A percentile compares a stretch with the other conserved stretches of the same genome.
These are phyloP conservation scores for Petrocephalus schoutedeni DNA, from an alignment of 2,797 vertebrate species.

Conservation along the genomic window DNA sequence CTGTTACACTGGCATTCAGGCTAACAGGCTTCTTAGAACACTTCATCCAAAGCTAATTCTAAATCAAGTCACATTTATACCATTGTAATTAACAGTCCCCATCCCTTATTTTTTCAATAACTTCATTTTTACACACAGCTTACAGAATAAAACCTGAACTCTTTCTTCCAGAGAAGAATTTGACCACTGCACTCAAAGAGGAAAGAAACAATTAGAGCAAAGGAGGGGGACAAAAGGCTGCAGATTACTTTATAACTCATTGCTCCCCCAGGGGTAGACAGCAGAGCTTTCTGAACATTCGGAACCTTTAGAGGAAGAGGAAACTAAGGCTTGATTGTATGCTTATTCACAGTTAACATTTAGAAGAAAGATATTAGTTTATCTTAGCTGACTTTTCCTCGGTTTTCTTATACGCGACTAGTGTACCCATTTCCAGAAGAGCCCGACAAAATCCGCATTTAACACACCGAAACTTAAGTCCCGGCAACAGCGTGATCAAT, in stretches of 20 bases:
- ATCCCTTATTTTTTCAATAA: constrained; percentile 21
- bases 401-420: neutral
- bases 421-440: neutral
- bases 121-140: constrained; percentile 41
- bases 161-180: constrained; percentile 43
- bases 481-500: neutral
- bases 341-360: constrained; percentile 42
- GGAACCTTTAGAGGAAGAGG: constrained; percentile 48
- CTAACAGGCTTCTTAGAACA: neutral
- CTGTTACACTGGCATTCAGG: neutral
- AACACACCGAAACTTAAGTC: neutral
- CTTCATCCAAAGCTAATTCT: neutral
- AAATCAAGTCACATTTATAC: neutral
- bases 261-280: constrained; percentile 35
- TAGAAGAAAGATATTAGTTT: constrained; percentile 20
- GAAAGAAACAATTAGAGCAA: constrained; percentile 50
- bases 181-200: constrained; percentile 49
- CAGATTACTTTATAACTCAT: constrained; percentile 33
- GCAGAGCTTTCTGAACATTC: constrained; percentile 55
- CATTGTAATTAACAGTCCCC: neutral
- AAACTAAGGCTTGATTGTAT: constrained; percentile 58
- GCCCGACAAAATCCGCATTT: neutral
- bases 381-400: constrained; percentile 34
- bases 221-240: constrained; percentile 42
- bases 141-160: constrained; percentile 50